Percentiles rank a stretch among this genome's conserved stretches.
Evolutionary conservation across 2,888 invertebrate species (phyloP).

Genomic region (Dryobotodes eremita): DNA sequence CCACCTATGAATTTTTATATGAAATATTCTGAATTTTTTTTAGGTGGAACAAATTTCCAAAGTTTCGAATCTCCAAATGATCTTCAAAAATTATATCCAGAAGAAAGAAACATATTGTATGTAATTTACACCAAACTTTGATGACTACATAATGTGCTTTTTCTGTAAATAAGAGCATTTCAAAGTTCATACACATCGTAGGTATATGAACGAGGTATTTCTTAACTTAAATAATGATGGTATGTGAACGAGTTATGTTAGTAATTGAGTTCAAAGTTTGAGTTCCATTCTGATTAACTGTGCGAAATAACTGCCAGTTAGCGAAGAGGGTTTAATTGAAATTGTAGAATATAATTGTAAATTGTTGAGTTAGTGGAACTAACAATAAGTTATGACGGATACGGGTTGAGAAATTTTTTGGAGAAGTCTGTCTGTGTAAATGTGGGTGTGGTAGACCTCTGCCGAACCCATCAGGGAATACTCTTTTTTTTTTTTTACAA

Average conservation of each 20-base stretch:
- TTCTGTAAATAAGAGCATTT: conserved; percentile 4
- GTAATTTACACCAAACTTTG: background rate
- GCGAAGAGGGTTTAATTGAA: conserved; percentile 56
- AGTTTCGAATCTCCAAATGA: no score
- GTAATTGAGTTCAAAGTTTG: conserved; percentile 40
- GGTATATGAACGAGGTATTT: conserved; percentile 28
- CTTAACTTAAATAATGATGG: no score
- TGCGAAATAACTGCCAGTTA: conserved; percentile 46
- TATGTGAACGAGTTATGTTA: conserved; percentile 29
- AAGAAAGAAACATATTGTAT: no score
- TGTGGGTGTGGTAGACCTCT: no score
- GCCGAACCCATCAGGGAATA: no score
- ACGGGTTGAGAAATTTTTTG: background rate
- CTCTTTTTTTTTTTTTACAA: no score
- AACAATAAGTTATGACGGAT: conserved; percentile 3
- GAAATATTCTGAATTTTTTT: no score
- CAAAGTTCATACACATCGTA: background rate
- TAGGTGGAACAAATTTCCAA: no score
- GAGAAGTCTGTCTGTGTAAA: no score
- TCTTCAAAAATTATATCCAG: no score
- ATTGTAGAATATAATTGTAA: conserved; percentile 38
- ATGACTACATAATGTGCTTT: background rate
- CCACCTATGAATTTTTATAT: no score
- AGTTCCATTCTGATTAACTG: conserved; percentile 34
- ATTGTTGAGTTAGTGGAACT: conserved; percentile 31